These are phyloP conservation scores for Bos taurus DNA, from an alignment of 2,113 vertebrate species.

Conservation along the genomic window ARS-UCD2.0 NC_037332.1:51035001-51035500, in stretches of 20 bases:
- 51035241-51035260: slow-evolving; percentile 83
- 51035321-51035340: slow-evolving; percentile 91
- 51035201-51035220: slow-evolving; percentile 90
- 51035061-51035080: slow-evolving; percentile 68
- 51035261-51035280: slow-evolving; percentile 65
- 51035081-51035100: slow-evolving; percentile 80
- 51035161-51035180: slow-evolving; percentile 71
- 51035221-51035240: slow-evolving; percentile 87
- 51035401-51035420: background rate
- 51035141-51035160: slow-evolving; percentile 72
- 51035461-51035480: background rate
- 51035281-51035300: background rate
- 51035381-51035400: slow-evolving; percentile 1
- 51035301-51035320: slow-evolving; percentile 88
- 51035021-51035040: slow-evolving; percentile 52
- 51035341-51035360: slow-evolving; percentile 87
- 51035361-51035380: slow-evolving; percentile 89
- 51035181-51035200: slow-evolving; percentile 81
- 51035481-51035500: background rate
- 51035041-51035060: slow-evolving; percentile 19
- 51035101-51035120: slow-evolving; percentile 78
- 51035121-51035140: slow-evolving; percentile 68
- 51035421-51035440: background rate
- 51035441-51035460: background rate
- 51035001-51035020: slow-evolving; percentile 25